phyloP scores from a whole-genome alignment of 2,888 invertebrate genomes.

The Hofmannophila pseudospretella region DNA sequence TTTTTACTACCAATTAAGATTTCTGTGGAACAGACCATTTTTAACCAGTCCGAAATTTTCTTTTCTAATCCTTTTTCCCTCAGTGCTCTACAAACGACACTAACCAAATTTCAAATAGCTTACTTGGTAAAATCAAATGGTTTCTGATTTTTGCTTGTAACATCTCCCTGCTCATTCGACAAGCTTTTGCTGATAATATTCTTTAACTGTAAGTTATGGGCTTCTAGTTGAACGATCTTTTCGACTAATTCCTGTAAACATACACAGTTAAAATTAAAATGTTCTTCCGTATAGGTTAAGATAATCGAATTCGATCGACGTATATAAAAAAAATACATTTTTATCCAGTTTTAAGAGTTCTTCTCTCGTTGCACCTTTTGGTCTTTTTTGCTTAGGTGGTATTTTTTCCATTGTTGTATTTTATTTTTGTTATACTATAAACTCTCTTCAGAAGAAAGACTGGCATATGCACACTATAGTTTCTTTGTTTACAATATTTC shows the following conservation, averaged over 20 bases:
- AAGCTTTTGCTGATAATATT: constrained; percentile 80
- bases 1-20: too few relatives aligned
- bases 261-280: too few relatives aligned
- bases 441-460: too few relatives aligned
- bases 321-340: constrained; percentile 31
- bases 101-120: too few relatives aligned
- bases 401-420: constrained; percentile 35
- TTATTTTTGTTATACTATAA: too few relatives aligned
- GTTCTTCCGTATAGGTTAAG: constrained; percentile 24
- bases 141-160: constrained; percentile 35
- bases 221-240: constrained; percentile 83
- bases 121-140: constrained; percentile 82
- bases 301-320: too few relatives aligned
- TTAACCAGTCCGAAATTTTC: too few relatives aligned
- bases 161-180: constrained; percentile 27
- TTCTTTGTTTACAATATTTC: too few relatives aligned
- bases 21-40: too few relatives aligned
- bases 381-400: constrained; percentile 39
- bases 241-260: constrained; percentile 84
- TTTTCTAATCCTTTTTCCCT: too few relatives aligned
- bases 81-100: too few relatives aligned
- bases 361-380: constrained; percentile 30
- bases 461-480: too few relatives aligned
- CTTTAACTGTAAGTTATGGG: constrained; percentile 87
- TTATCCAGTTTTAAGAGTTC: constrained; percentile 45